Percentiles rank a stretch among this genome's conserved stretches.
These are phyloP conservation scores for Halictus rubicundus DNA, from an alignment of 1,140 invertebrate species.

Conservation along the genomic window DNA sequence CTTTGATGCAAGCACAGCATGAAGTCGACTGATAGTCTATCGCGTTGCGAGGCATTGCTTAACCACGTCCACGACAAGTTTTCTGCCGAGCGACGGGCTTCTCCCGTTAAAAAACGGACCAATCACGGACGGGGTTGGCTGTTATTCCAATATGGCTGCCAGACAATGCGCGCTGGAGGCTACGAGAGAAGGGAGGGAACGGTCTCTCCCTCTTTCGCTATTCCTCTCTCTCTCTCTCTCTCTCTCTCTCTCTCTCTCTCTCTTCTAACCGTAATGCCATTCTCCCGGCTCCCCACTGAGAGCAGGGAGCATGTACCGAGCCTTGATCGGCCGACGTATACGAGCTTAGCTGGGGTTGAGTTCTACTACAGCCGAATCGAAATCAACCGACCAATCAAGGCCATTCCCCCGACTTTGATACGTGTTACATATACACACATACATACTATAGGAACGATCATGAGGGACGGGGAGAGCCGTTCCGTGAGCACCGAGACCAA, in stretches of 20 bases:
- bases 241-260: too few species aligned
- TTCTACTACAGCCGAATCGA: conserved; percentile 54
- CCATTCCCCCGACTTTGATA: neutral
- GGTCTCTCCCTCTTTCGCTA: conserved; percentile 67
- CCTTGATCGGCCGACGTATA: conserved; percentile 57
- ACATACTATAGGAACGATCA: neutral
- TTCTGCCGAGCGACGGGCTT: conserved; percentile 70
- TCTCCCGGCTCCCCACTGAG: conserved; percentile 77
- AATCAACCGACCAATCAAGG: conserved; percentile 40
- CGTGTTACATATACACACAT: neutral
- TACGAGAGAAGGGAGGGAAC: conserved; percentile 69
- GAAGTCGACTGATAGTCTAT: conserved; percentile 79
- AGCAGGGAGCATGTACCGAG: conserved; percentile 61
- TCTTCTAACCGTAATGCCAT: conserved; percentile 71
- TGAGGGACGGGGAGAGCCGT: neutral
- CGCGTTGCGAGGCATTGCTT: conserved; percentile 75
- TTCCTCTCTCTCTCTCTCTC: too few species aligned
- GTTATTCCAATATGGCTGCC: conserved; percentile 79
- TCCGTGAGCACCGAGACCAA: neutral
- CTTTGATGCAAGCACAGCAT: conserved; percentile 70
- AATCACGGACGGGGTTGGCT: conserved; percentile 76
- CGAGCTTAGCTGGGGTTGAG: conserved; percentile 68
- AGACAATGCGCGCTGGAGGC: conserved; percentile 72
- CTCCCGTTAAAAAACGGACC: conserved; percentile 77
- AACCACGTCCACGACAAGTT: conserved; percentile 68